A percentile compares a stretch with the other conserved stretches of the same genome.
Evolutionary conservation across 2,888 invertebrate genomes (phyloP).

Genomic region (Leptarthrus brevirostris): DNA sequence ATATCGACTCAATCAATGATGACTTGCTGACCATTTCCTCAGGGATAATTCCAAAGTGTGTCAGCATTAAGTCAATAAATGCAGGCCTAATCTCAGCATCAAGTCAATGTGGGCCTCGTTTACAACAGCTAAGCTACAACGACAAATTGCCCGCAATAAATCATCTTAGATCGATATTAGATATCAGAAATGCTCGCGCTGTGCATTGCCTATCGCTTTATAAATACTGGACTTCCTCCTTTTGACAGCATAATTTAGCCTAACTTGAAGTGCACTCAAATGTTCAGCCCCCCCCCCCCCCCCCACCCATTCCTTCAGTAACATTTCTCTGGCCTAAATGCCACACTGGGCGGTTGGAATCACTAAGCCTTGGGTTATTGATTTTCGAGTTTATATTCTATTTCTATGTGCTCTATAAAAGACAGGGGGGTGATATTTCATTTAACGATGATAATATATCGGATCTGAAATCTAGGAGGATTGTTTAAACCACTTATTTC

Average conservation of each 20-base stretch:
- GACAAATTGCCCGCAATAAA: constrained; percentile 29
- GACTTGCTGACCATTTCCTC: constrained; percentile 3
- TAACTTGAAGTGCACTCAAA: neutral
- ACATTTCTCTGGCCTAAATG: neutral
- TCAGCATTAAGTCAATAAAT: neutral
- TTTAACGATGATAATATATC: constrained; percentile 27
- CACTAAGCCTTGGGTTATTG: too few species aligned
- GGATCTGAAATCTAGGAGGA: neutral
- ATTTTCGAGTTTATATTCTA: neutral
- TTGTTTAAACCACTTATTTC: constrained; percentile 23
- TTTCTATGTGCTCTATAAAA: neutral
- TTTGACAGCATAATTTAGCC: constrained; percentile 32
- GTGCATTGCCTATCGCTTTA: neutral
- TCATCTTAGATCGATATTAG: constrained; percentile 30
- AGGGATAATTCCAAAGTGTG: neutral
- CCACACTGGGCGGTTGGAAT: too few species aligned
- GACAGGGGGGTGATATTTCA: constrained; percentile 11
- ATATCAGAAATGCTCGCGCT: constrained; percentile 23
- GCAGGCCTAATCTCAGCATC: neutral
- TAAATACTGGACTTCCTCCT: constrained; percentile 24
- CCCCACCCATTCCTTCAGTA: neutral
- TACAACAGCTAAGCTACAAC: constrained; percentile 4
- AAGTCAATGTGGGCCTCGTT: constrained; percentile 3
- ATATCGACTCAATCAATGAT: neutral
- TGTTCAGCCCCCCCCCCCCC: neutral